Base-by-base conservation (phyloP, 1,140 invertebrate species). In the Panagrolaimus sp. region DNA sequence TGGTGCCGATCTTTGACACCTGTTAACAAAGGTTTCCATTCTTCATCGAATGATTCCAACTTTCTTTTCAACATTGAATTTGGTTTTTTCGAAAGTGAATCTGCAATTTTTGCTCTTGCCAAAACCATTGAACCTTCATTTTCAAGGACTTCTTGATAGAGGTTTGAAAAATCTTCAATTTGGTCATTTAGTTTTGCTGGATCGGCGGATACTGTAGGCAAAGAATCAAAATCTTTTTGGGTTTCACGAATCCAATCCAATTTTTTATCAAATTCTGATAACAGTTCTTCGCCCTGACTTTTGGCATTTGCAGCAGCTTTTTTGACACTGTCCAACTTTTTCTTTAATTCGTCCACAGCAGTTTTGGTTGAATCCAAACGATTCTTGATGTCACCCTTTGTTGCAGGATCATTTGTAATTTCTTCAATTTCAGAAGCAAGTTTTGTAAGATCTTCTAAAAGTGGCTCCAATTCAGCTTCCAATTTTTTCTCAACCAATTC, bases 21-120 rank as follows among this genome's bases (percentile, higher is more conserved):
- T 24, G 21, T 28, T 4, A 58, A 21, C 17, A 58, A 14, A 4
- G 52, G 52, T 4, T 58, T 28, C 52, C 52, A 58, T 21, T 58
- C 52, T 12, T 58, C 52, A 58, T 26, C 21, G 21, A 26, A 21
- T 26, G 52, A 21, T 28, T 58, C 21, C 17, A 58, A 21, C n/a
- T 58, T 58, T 21, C 21, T 10, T 28, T 58, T 58, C 17, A 26
- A 28, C 10, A 21, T 21, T 28, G 52, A 21, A 21, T 21, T 26
- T 17, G 52, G 52, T 58, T 21, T 28, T 21, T 58, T 58, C 14
- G 15, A 10, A 28, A 43, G 15, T 4, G 17, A 44, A 43, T 68
- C 72, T n/a, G 72, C 62, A 28, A 67, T 66, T 21, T 52, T 52
- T 43, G 66, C 69, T 44, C 67, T 71, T 21, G 28, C 21, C 52